Percentiles rank a stretch among this genome's conserved stretches.
Conservation (phyloP, 2,797 vertebrate species). For the Acestrorhynchus altus region DNA sequence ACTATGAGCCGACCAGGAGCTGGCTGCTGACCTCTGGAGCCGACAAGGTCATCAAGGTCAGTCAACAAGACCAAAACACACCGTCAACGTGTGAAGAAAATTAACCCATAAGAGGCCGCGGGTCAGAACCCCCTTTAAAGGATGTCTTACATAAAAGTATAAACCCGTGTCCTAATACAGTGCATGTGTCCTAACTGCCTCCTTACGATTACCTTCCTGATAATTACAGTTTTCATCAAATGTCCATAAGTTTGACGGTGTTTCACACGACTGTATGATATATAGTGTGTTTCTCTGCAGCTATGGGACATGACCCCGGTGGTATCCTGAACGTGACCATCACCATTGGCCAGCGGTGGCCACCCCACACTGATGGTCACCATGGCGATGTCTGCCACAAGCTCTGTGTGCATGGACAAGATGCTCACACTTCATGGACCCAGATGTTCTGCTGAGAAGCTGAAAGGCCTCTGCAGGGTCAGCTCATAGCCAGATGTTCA, state of each 20-base stretch:
- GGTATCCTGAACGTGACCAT: conserved; percentile 84
- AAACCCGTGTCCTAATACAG: too few relatives aligned
- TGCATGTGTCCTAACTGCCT: too few relatives aligned
- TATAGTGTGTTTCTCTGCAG: conserved; percentile 71
- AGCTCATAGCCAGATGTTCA: too few relatives aligned
- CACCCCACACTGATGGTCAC: not conserved
- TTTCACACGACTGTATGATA: too few relatives aligned
- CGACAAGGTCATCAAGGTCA: conserved; percentile 95
- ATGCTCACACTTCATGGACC: not conserved
- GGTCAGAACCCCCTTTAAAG: too few relatives aligned
- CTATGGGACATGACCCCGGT: conserved; percentile 98
- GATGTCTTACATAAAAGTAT: too few relatives aligned
- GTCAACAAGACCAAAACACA: conserved; percentile 21
- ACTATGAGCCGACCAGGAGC: conserved; percentile 93
- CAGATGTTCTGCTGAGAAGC: not conserved
- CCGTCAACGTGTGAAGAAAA: too few relatives aligned
- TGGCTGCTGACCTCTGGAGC: conserved; percentile 93
- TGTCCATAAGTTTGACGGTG: too few relatives aligned
- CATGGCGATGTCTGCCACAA: not conserved
- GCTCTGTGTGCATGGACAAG: too few relatives aligned
- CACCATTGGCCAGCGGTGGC: conserved; percentile 7
- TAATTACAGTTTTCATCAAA: too few relatives aligned
- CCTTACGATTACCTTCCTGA: too few relatives aligned
- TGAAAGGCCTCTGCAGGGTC: not conserved
- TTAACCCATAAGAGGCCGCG: too few relatives aligned